phyloP scores from a whole-genome alignment of 2,888 invertebrate species.

The Cheilosia soror region DNA sequence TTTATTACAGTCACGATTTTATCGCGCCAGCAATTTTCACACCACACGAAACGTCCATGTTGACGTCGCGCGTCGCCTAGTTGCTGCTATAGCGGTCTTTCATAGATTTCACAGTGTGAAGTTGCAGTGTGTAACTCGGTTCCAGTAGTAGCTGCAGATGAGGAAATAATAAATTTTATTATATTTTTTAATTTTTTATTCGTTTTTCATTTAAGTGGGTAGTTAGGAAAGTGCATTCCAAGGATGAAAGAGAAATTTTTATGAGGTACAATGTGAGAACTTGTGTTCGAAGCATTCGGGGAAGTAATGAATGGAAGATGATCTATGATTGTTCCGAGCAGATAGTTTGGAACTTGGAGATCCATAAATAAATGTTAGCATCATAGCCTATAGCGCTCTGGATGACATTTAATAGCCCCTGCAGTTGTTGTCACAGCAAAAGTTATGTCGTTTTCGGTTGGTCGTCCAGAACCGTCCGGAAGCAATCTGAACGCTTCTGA shows the following conservation, averaged over 20 bases:
- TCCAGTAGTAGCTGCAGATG: conserved; percentile 45
- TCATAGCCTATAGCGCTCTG: too few relatives aligned
- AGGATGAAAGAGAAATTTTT: conserved; percentile 56
- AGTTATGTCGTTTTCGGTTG: too few relatives aligned
- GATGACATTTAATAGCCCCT: too few relatives aligned
- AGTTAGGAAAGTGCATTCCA: conserved; percentile 64
- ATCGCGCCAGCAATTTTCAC: conserved; percentile 73
- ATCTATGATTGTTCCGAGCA: background rate
- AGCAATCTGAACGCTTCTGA: too few relatives aligned
- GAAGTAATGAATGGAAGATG: conserved; percentile 5
- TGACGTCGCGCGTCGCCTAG: conserved; percentile 8
- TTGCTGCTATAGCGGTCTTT: conserved; percentile 22
- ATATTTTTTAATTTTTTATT: conserved; percentile 59
- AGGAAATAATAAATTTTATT: conserved; percentile 67
- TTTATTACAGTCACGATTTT: conserved; percentile 74
- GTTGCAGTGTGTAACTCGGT: conserved; percentile 24
- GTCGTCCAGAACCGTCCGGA: too few relatives aligned
- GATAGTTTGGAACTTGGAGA: too few relatives aligned
- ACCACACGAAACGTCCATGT: conserved; percentile 65
- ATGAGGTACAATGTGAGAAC: conserved; percentile 7
- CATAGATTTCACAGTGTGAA: conserved; percentile 11
- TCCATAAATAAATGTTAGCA: too few relatives aligned
- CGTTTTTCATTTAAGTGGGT: conserved; percentile 31
- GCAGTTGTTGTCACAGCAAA: too few relatives aligned
- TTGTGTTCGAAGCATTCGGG: background rate